Evolutionary conservation across 2,888 invertebrate species (phyloP).

Genomic region (Eupithecia insigniata): DNA sequence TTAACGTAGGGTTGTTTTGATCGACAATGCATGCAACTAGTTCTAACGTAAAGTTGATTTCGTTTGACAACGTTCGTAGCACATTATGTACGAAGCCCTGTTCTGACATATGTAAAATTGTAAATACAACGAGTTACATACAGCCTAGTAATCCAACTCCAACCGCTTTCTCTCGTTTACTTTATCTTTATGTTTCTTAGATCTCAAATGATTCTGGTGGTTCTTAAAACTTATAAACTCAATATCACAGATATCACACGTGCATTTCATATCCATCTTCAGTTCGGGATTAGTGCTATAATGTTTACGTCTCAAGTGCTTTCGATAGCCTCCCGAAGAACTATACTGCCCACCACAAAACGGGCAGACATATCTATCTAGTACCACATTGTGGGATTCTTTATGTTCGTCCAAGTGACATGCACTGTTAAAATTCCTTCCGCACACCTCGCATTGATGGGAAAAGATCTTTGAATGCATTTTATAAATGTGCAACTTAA

Average conservation of each 20-base stretch:
- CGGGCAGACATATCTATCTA: conserved; percentile 56
- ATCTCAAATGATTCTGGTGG: conserved; percentile 38
- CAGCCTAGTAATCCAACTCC: background rate
- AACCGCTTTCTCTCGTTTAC: background rate
- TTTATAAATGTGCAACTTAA: conserved; percentile 53
- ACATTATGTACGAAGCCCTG: background rate
- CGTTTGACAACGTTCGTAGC: background rate
- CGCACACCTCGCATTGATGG: conserved; percentile 61
- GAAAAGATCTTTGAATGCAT: conserved; percentile 47
- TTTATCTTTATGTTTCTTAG: conserved; percentile 38
- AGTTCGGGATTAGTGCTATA: conserved; percentile 26
- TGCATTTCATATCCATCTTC: conserved; percentile 28
- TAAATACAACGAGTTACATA: background rate
- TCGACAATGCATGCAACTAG: background rate
- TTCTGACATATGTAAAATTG: background rate
- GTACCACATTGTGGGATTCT: conserved; percentile 54
- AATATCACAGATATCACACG: conserved; percentile 36
- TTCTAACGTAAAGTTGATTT: background rate
- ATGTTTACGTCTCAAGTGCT: conserved; percentile 49
- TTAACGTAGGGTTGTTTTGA: too few relatives aligned
- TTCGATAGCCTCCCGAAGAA: conserved; percentile 56
- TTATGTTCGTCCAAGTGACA: conserved; percentile 57
- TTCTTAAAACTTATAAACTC: conserved; percentile 36
- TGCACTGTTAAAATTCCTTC: conserved; percentile 53
- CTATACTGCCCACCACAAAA: conserved; percentile 53